Evolutionary conservation across 2,888 invertebrate species (phyloP).

Genomic region (Mimumesa dahlbomi): DNA sequence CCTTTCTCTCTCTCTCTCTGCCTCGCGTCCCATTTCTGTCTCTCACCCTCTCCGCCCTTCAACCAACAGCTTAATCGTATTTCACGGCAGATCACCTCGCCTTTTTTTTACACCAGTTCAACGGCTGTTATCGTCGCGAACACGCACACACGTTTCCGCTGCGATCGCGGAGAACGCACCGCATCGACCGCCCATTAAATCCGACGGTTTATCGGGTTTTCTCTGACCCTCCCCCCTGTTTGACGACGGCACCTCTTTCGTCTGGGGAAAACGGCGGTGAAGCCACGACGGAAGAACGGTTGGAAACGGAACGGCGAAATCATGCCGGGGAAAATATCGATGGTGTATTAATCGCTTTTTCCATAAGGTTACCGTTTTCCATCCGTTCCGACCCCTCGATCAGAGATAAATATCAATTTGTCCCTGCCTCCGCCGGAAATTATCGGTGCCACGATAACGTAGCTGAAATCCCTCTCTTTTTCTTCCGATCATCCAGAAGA

Average conservation of each 20-base stretch:
- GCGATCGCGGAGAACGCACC: constrained; percentile 11
- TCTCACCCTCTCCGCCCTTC: constrained; percentile 22
- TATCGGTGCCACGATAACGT: not conserved
- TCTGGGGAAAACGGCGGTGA: not conserved
- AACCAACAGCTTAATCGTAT: constrained; percentile 63
- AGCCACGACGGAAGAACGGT: not conserved
- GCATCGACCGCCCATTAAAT: constrained; percentile 54
- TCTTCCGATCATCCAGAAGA: not conserved
- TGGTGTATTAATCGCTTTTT: not conserved
- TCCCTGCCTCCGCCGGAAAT: not conserved
- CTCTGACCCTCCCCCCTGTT: constrained; percentile 15
- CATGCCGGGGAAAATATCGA: too few relatives aligned
- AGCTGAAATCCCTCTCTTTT: too few relatives aligned
- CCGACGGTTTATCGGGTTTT: constrained; percentile 45
- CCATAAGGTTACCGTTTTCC: not conserved
- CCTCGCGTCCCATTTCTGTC: not conserved
- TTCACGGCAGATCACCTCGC: constrained; percentile 62
- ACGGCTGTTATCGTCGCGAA: constrained; percentile 52
- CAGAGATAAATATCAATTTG: constrained; percentile 1
- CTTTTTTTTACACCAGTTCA: constrained; percentile 41
- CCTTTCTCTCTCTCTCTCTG: constrained; percentile 4
- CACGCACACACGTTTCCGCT: constrained; percentile 23
- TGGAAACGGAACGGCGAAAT: not conserved
- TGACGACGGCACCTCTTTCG: constrained; percentile 6
- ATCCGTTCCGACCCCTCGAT: not conserved